Conservation (phyloP, 2,888 invertebrate species). For the Cataglyphis cursor region DNA sequence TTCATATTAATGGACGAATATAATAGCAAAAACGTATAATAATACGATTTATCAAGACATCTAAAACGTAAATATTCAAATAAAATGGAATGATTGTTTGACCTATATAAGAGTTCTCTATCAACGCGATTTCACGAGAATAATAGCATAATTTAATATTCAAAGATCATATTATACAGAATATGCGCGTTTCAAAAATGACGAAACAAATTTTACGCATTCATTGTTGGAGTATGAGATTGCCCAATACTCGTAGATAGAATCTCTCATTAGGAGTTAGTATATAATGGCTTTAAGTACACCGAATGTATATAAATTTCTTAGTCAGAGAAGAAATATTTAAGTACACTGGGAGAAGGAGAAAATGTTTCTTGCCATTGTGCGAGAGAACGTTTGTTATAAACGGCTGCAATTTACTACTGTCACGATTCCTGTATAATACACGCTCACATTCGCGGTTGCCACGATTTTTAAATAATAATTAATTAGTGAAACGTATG, state of each 20-base stretch:
- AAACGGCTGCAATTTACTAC: conserved; percentile 49
- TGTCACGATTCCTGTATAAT: conserved; percentile 38
- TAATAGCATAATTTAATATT: conserved; percentile 5
- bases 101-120: background rate
- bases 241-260: conserved; percentile 49
- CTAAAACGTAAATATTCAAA: background rate
- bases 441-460: conserved; percentile 5
- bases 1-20: background rate
- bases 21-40: conserved; percentile 19
- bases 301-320: conserved; percentile 58
- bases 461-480: conserved; percentile 45
- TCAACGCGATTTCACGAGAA: background rate
- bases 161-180: background rate
- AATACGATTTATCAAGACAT: conserved; percentile 26
- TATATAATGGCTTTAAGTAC: conserved; percentile 53
- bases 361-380: conserved; percentile 58
- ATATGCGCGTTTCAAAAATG: conserved; percentile 31
- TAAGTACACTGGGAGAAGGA: conserved; percentile 48
- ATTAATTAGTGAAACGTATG: conserved; percentile 39
- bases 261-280: conserved; percentile 59
- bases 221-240: conserved; percentile 58
- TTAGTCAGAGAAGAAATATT: conserved; percentile 58
- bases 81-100: conserved; percentile 1
- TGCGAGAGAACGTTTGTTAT: conserved; percentile 49
- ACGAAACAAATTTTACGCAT: conserved; percentile 37